Percentiles rank a stretch among this genome's conserved stretches.
Conservation (phyloP, 2,888 invertebrate genomes). For the Microctonus hyperodae region DNA sequence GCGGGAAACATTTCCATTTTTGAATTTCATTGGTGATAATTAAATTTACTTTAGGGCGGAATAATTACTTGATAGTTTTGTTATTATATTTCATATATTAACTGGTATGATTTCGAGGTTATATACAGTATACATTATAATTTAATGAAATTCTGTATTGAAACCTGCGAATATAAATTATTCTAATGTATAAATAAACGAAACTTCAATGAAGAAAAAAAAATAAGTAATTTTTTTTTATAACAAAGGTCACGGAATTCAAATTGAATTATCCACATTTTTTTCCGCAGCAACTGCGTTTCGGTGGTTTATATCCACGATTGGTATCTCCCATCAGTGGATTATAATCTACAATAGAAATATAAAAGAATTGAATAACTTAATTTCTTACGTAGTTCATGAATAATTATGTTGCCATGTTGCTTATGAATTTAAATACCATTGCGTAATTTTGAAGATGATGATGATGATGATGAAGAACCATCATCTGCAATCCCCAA, state of each 20-base stretch:
- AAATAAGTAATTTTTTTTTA: not conserved
- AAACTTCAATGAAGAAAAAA: not conserved
- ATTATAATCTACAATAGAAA: slow-evolving; percentile 58
- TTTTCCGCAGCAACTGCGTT: slow-evolving; percentile 56
- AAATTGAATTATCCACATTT: slow-evolving; percentile 55
- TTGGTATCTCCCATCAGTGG: slow-evolving; percentile 57
- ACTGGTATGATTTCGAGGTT: too few relatives aligned
- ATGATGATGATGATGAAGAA: slow-evolving; percentile 38
- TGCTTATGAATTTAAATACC: slow-evolving; percentile 31
- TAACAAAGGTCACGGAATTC: not conserved
- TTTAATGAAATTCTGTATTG: not conserved
- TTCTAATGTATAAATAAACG: too few relatives aligned
- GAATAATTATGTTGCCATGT: slow-evolving; percentile 22
- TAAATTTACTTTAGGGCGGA: too few relatives aligned
- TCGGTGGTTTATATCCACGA: slow-evolving; percentile 57
- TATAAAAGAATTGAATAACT: too few relatives aligned
- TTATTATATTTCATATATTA: too few relatives aligned
- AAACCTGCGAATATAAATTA: not conserved
- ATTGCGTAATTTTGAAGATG: slow-evolving; percentile 40
- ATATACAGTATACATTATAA: too few relatives aligned
- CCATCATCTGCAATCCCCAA: slow-evolving; percentile 44
- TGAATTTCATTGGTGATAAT: not conserved
- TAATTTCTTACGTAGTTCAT: too few relatives aligned
- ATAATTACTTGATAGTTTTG: too few relatives aligned
- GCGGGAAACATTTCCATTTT: not conserved